phyloP scores from a whole-genome alignment of 2,113 vertebrate species.

The Grammomys dolichurus region DNA sequence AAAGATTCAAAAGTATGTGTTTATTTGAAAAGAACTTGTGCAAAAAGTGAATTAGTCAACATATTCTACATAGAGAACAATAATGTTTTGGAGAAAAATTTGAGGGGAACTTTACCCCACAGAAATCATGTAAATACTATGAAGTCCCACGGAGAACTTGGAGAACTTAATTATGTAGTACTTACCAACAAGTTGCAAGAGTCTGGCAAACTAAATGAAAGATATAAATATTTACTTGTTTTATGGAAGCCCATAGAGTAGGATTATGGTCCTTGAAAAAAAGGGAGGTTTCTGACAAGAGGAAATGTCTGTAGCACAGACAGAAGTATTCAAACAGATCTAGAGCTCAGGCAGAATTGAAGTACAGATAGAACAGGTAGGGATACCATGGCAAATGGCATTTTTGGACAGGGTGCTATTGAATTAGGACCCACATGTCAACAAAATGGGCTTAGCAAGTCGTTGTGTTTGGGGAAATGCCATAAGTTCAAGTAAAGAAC shows the following conservation, averaged over 20 bases:
- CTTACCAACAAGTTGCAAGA: not conserved
- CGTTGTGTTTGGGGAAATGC: not conserved
- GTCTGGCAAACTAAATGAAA: not conserved
- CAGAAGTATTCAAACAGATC: not conserved
- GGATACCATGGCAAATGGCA: accelerated
- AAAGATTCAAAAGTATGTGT: conserved; percentile 14
- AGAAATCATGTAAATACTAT: not conserved
- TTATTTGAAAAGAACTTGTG: not conserved
- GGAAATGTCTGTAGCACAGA: not conserved
- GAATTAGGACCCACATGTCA: not conserved
- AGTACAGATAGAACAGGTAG: not conserved
- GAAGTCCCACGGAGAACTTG: not conserved
- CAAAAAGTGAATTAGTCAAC: not conserved
- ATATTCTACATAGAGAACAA: not conserved
- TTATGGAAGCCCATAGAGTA: not conserved
- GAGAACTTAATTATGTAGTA: not conserved
- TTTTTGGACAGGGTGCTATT: not conserved
- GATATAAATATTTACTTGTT: not conserved
- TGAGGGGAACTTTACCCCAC: not conserved
- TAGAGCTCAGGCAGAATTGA: not conserved
- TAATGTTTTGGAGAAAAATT: not conserved
- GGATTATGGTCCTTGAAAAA: not conserved
- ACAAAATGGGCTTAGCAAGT: not conserved
- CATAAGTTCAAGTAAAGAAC: not conserved
- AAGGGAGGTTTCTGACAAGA: not conserved